Conservation (phyloP, 2,113 vertebrate species). For the Quiscalus mexicanus region DNA sequence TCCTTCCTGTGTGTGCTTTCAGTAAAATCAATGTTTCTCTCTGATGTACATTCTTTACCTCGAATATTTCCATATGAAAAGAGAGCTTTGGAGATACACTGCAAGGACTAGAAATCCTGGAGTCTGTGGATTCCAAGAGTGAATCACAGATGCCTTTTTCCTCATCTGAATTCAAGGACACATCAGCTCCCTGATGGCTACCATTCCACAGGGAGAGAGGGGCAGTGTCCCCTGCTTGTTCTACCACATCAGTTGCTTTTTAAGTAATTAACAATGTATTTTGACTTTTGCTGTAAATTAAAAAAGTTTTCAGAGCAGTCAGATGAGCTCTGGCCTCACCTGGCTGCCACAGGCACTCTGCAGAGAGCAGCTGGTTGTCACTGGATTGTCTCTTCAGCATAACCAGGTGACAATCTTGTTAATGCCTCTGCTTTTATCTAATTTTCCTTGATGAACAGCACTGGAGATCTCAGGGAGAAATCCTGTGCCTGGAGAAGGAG, state of each 20-base stretch:
- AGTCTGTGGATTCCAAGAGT: neutral
- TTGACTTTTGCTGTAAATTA: neutral
- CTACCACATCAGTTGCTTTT: neutral
- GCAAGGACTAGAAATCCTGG: neutral
- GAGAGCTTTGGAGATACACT: neutral
- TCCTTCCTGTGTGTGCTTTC: neutral
- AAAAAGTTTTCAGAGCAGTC: neutral
- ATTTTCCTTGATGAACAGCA: neutral
- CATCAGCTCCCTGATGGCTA: neutral
- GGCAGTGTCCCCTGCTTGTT: neutral
- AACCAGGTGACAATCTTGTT: neutral
- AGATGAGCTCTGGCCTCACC: neutral
- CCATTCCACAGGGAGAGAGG: neutral
- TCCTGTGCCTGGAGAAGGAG: neutral
- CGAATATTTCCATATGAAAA: conserved; percentile 39
- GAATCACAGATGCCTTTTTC: neutral
- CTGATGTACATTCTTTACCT: neutral
- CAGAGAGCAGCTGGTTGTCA: neutral
- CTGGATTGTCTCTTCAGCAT: neutral
- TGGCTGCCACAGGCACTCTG: neutral
- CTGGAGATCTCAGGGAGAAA: neutral
- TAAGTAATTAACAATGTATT: neutral
- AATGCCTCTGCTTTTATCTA: neutral
- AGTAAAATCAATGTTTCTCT: neutral
- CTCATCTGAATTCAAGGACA: neutral